Conservation (phyloP, 2,888 invertebrate species). For the Andricus curvator region DNA sequence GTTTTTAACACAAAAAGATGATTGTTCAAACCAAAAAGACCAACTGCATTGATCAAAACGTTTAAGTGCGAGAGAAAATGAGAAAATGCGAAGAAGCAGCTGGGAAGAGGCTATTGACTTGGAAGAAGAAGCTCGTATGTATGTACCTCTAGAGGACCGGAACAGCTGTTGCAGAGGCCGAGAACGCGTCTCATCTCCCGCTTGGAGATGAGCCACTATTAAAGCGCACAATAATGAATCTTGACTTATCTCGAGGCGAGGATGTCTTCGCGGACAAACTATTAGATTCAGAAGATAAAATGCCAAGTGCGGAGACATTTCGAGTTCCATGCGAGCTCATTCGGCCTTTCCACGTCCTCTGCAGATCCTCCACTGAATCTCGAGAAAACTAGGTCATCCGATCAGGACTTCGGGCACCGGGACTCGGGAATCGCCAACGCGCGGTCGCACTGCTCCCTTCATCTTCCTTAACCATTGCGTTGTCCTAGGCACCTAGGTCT, state of each 20-base stretch:
- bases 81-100: constrained; percentile 14
- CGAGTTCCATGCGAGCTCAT: neutral
- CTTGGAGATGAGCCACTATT: constrained; percentile 36
- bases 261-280: neutral
- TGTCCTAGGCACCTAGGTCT: no score
- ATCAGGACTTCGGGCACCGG: constrained; percentile 46
- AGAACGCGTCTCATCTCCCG: constrained; percentile 63
- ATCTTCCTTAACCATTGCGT: no score
- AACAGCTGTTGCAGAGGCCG: constrained; percentile 66
- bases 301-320: constrained; percentile 12
- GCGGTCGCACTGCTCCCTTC: constrained; percentile 22
- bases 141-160: constrained; percentile 64
- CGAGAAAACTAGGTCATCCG: constrained; percentile 58
- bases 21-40: no score
- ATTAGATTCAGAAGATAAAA: neutral
- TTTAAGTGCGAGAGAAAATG: neutral
- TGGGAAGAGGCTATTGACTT: neutral
- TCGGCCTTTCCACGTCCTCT: constrained; percentile 32
- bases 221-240: constrained; percentile 13
- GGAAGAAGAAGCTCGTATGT: constrained; percentile 16
- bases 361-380: constrained; percentile 44
- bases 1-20: no score
- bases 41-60: neutral
- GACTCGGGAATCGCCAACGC: constrained; percentile 40
- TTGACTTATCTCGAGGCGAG: neutral